phyloP scores from a whole-genome alignment of 2,888 invertebrate species.

The Yponomeuta sedellus region DNA sequence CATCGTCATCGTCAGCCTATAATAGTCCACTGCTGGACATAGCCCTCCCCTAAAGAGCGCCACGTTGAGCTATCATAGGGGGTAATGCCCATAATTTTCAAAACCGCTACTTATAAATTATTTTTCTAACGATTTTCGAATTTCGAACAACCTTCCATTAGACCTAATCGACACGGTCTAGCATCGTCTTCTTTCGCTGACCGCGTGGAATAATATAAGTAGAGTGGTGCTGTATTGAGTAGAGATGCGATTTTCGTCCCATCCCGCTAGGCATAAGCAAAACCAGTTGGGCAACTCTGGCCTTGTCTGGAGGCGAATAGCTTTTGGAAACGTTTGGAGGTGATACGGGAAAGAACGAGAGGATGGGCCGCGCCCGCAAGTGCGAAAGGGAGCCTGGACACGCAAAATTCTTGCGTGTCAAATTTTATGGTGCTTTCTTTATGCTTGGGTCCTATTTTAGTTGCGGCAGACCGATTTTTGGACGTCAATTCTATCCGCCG shows the following conservation, averaged over 20 bases:
- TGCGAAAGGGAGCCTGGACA: conserved; percentile 59
- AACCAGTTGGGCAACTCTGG: conserved; percentile 64
- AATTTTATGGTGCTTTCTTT: conserved; percentile 40
- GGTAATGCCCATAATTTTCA: no score
- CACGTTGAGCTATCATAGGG: no score
- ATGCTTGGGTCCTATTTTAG: background rate
- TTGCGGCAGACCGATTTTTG: background rate
- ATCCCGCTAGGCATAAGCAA: conserved; percentile 66
- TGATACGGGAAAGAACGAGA: conserved; percentile 68
- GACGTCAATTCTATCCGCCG: background rate
- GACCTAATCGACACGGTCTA: no score
- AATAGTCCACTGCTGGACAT: no score
- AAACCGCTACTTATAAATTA: no score
- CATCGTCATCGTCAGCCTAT: no score
- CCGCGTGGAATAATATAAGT: background rate
- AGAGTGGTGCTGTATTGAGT: no score
- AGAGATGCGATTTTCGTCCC: conserved; percentile 26
- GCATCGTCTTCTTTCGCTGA: no score
- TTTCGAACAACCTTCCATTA: no score
- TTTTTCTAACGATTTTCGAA: no score
- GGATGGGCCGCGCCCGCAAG: conserved; percentile 42
- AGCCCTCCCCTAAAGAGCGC: no score
- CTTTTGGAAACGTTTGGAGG: conserved; percentile 71
- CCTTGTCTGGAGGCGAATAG: conserved; percentile 64
- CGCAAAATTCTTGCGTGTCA: conserved; percentile 60